Percentiles rank a stretch among this genome's conserved stretches.
These are phyloP conservation scores for Galago senegalensis DNA, from an alignment of 2,797 vertebrate genomes.

Conservation along the genomic window DNA sequence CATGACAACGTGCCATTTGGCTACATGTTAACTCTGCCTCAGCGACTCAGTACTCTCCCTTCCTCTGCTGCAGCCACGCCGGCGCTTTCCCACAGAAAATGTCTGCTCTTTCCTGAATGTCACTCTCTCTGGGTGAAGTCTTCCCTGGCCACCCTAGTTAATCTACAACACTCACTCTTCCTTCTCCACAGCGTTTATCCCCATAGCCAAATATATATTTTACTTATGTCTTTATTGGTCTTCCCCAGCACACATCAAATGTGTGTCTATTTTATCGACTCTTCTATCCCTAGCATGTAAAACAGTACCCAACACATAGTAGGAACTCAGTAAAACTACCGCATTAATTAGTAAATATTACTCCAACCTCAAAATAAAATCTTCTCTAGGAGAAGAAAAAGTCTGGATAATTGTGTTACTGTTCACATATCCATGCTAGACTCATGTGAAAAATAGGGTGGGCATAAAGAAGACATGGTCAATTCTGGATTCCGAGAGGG, in stretches of 20 bases:
- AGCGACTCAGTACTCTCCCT: neutral
- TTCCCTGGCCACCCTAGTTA: slow-evolving; percentile 14
- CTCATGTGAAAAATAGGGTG: neutral
- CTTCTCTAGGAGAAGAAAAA: neutral
- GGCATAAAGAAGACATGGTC: neutral
- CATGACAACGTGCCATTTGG: neutral
- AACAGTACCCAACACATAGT: neutral
- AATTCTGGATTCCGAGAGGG: neutral
- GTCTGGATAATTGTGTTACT: slow-evolving; percentile 32
- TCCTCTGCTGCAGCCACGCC: neutral
- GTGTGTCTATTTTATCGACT: neutral
- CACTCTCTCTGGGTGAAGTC: neutral
- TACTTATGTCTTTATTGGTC: neutral
- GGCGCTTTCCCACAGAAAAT: too few relatives aligned
- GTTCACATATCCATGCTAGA: neutral
- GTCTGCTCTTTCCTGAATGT: neutral
- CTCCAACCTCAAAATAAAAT: neutral
- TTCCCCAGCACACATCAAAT: neutral
- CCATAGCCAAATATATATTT: neutral
- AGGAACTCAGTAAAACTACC: slow-evolving; percentile 8
- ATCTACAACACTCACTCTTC: neutral
- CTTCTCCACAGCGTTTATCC: neutral
- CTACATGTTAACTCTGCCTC: neutral
- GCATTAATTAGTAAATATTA: neutral
- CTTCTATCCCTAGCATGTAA: neutral